Evolutionary conservation across 2,113 vertebrate genomes (phyloP), one percentile per base, ranked within the genome.

Genomic region (Solenodon paradoxus): DNA sequence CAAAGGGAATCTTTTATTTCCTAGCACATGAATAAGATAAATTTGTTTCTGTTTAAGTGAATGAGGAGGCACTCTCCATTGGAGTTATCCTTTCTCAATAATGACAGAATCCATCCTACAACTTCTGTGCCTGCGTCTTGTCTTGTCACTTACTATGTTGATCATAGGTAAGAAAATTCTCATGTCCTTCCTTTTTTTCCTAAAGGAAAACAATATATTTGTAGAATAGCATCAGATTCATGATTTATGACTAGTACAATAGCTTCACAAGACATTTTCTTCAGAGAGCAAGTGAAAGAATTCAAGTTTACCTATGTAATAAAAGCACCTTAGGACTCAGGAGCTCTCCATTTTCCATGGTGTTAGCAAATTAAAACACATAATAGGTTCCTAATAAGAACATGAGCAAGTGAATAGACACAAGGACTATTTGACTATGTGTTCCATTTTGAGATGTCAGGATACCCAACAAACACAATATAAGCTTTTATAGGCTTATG

Each of bases 321-420:
- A 49, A 38, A 74, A 94, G 16, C 38, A 16, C 17, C 66, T 81
- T 38, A 85, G 74, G 42, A 71, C 57, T 86, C 63, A 11, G 0
- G 13, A 81, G 35, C 61, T 81, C 63, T 93, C 79, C 38, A 2
- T 82, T 74, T 59, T 51, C 38, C 77, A 17, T n/a, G 78, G 61
- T 68, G 75, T 55, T 3, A 92, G 88, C 79, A 95, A 95, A 84
- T 57, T n/a, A 38, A 77, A 92, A 83, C 28, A 78, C 87, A 61
- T 53, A 93, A 69, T 61, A 90, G 57, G 47, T 49, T 20, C 53
- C 87, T 90, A 92, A 88, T 63, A 66, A 86, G 74, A 87, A 95
- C 49, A 45, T 22, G 8, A 88, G 47, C 30, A 9, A 30, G 20
- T 72, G 84, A 92, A 87, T 69, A 88, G 87, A 84, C 28, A 28